Evolutionary conservation across 2,888 invertebrate genomes (phyloP), one percentile per base, ranked within the genome.

Genomic region (Tethea ocularis): DNA sequence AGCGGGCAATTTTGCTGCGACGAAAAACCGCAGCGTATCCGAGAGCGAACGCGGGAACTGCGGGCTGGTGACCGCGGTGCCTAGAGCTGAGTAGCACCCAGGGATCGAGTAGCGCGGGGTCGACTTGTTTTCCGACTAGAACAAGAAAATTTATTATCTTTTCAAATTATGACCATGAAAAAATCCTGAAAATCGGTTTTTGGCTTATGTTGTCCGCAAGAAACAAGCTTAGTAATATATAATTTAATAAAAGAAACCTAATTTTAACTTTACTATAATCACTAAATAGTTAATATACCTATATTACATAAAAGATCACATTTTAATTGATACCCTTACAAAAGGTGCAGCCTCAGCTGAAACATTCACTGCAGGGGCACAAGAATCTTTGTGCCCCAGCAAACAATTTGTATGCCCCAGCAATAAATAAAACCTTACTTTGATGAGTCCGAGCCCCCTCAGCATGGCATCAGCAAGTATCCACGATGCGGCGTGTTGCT

Each of bases 51-150:
- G 23, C 0, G 91, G 90, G 81, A 91, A 91, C 69, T 78, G 77
- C 0, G 76, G 68, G 2, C 70, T 71, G 6, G 69, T 64, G 5
- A 91, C 76, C 0, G 78, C 83, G 0, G 63, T 56, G 0, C 86
- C 75, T 3, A 97, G 79, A 0, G 94, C 93, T 10, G 89, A 76
- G 68, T 95, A 93, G 66, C 96, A 96, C 1, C 95, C 94, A 0
- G 94, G 94, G 5, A 96, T 82, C 58, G 95, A 93, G 94, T 95
- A 95, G 0, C 94, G 90, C 8, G 95, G 91, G 71, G 93, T 94
- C 67, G 91, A 93, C 75, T 96, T 96, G 77, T 96, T 95, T 84
- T 97, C 97, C 11, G 95, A 92, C 96, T 96, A 87, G 26, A 23
- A 52, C 8, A 22, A 46, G 22, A 57, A n/a, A 24, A 17, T 20